A percentile compares a stretch with the other conserved stretches of the same genome.
Evolutionary conservation across 1,140 invertebrate genomes (phyloP).

Genomic region (Globodera ellingtonae): DNA sequence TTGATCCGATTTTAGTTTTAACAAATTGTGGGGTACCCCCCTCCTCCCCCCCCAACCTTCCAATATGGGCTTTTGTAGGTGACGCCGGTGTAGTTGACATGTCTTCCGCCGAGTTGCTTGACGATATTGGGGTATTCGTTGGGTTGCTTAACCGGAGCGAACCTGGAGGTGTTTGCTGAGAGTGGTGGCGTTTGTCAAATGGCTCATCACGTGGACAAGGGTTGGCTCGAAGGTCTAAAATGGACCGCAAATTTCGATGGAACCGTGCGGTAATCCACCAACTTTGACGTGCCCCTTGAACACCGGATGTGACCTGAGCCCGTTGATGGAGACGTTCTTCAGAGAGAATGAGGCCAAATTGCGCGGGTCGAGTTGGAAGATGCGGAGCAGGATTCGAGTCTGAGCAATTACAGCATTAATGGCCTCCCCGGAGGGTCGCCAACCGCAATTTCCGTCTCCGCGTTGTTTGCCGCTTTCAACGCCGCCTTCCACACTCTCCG

Average conservation of each 20-base stretch:
- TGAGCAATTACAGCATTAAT: neutral
- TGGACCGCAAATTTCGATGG: neutral
- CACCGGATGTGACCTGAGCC: slow-evolving; percentile 43
- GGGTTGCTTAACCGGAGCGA: neutral
- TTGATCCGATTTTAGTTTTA: too few relatives aligned
- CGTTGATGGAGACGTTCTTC: slow-evolving; percentile 21
- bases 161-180: slow-evolving; percentile 53
- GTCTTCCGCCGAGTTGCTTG: slow-evolving; percentile 48
- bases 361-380: slow-evolving; percentile 51
- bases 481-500: slow-evolving; percentile 54
- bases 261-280: neutral
- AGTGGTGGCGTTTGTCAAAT: slow-evolving; percentile 49
- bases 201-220: slow-evolving; percentile 51
- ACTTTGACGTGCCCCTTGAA: slow-evolving; percentile 52
- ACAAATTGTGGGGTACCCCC: too few relatives aligned
- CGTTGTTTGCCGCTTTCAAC: slow-evolving; percentile 46
- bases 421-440: slow-evolving; percentile 1
- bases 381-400: slow-evolving; percentile 36
- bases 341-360: slow-evolving; percentile 41
- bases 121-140: neutral
- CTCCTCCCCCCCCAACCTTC: slow-evolving; percentile 30
- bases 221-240: slow-evolving; percentile 52
- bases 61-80: slow-evolving; percentile 53
- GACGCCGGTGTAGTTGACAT: slow-evolving; percentile 51
- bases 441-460: slow-evolving; percentile 54